phyloP scores from a whole-genome alignment of 1,140 invertebrate genomes.

The Apis florea region DNA sequence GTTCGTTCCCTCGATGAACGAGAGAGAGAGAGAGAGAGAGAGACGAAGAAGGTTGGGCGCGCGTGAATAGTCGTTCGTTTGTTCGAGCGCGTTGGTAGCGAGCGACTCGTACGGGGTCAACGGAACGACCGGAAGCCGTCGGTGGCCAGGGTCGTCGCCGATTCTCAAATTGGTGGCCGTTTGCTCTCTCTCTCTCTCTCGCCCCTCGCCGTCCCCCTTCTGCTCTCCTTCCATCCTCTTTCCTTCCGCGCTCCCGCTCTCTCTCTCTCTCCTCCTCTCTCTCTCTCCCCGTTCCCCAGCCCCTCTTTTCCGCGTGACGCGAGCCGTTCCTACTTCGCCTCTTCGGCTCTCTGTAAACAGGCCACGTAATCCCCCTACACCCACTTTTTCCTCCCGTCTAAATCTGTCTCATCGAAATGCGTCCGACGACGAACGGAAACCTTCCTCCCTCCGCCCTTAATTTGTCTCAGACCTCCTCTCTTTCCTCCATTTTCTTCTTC shows the following conservation, averaged over 20 bases:
- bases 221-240: background rate
- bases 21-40: background rate
- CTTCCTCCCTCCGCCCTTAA: slow-evolving; percentile 57
- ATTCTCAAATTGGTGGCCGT: slow-evolving; percentile 65
- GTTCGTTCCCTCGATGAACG: too few relatives aligned
- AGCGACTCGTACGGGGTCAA: slow-evolving; percentile 64
- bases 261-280: slow-evolving; percentile 1
- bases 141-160: slow-evolving; percentile 59
- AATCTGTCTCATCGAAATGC: slow-evolving; percentile 66
- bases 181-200: slow-evolving; percentile 8
- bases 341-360: slow-evolving; percentile 63
- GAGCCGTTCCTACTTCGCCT: slow-evolving; percentile 36
- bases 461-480: slow-evolving; percentile 48
- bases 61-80: slow-evolving; percentile 24
- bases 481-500: too few relatives aligned
- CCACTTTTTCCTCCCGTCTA: slow-evolving; percentile 66
- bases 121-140: slow-evolving; percentile 67
- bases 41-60: background rate
- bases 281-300: background rate
- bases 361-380: slow-evolving; percentile 63
- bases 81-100: slow-evolving; percentile 31
- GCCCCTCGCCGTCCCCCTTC: slow-evolving; percentile 3
- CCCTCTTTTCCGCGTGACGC: slow-evolving; percentile 25
- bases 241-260: background rate
- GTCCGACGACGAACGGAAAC: slow-evolving; percentile 60